Base-by-base conservation (phyloP, 2,888 invertebrate species). In the Brachyptera putata region DNA sequence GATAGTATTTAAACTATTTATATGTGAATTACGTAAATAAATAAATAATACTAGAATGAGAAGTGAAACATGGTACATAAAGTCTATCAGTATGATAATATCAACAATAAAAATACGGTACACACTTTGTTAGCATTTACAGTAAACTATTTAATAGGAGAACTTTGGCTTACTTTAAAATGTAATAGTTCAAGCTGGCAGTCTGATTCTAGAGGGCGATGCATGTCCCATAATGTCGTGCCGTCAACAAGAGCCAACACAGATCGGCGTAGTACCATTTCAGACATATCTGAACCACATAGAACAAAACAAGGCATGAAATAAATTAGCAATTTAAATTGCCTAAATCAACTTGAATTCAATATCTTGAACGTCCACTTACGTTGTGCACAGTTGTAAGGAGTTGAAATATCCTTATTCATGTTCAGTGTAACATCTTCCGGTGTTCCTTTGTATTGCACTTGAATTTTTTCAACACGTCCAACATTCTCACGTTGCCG, bases 371-470 rank as follows among this genome's bases (percentile, higher is more conserved):
- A n/a, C n/a, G 11, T 30, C 30, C 21, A 75, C 84, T 80, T 77
- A 91, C 91, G 95, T 79, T 82, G 87, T 1, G 95, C 92, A 76
- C 95, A 95, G 71, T 97, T 89, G 69, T 82, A 86, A 0, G 97
- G 97, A 1, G 97, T 96, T 0, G 97, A 97, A 7, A 97, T 75
- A 66, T 84, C 79, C 72, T 89, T 91, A 73, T 98, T 98, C 95
- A 98, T 95, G 21, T 89, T 73, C 60, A 97, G 74, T 1, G 84
- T 84, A 22, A 84, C 80, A 68, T 87, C 84, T 69, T 89, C 85
- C 0, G 89, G 87, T 0, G 83, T 71, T 0, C 92, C 92, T 66
- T 83, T 79, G 71, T 89, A 91, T 61, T 84, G 81, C 0, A 97
- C 89, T 75, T 90, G 84, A 58, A 97, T 93, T 78, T 97, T 97